phyloP scores from a whole-genome alignment of 2,797 vertebrate species.

The Paramormyrops hopkinsi region DNA sequence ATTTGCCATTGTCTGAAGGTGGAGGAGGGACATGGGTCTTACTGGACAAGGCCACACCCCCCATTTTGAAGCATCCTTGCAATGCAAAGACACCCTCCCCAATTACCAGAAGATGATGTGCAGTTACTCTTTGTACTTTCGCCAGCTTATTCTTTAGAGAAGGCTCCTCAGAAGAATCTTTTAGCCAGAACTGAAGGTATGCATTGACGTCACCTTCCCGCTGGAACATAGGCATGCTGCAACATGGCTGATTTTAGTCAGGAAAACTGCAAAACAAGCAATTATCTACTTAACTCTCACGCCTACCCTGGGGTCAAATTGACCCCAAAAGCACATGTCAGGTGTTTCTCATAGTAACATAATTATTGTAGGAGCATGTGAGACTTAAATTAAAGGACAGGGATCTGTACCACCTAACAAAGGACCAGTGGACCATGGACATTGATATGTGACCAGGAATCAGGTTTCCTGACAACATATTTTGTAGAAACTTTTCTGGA shows the following conservation, averaged over 20 bases:
- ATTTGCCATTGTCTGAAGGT: not conserved
- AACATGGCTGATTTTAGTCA: not conserved
- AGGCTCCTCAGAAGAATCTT: not conserved
- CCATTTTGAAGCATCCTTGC: not conserved
- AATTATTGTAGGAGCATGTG: no score
- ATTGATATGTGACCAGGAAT: not conserved
- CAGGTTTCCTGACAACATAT: not conserved
- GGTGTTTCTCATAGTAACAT: no score
- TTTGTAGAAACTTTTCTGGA: not conserved
- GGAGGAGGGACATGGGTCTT: not conserved
- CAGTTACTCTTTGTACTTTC: not conserved
- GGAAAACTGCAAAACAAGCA: not conserved
- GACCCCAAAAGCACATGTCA: not conserved
- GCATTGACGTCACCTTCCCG: not conserved
- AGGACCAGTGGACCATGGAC: not conserved
- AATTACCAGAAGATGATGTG: not conserved
- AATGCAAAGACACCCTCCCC: not conserved
- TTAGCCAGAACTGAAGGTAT: not conserved
- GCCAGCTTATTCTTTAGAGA: not conserved
- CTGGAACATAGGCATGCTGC: not conserved
- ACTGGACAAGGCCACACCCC: not conserved
- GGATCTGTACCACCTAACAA: not conserved
- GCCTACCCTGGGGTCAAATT: not conserved
- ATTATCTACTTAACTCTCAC: not conserved
- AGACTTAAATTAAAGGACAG: not conserved